Percentiles rank a stretch among this genome's conserved stretches.
These are phyloP conservation scores for Petaurus breviceps DNA, from an alignment of 2,113 vertebrate genomes.

Conservation along the genomic window DNA sequence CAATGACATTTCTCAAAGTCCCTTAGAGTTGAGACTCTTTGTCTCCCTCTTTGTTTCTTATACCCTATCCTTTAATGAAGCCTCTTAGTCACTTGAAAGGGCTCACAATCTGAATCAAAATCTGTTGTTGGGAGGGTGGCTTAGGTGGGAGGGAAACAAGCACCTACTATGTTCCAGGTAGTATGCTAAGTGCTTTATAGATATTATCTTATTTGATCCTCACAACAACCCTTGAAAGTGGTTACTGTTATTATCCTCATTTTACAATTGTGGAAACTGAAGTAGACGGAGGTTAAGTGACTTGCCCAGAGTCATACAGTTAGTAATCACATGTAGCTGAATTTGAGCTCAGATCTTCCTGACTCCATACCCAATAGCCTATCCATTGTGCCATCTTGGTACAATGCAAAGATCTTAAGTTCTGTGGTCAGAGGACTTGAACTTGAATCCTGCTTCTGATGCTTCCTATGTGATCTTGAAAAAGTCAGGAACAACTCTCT, in stretches of 20 bases:
- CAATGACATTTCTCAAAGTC: background rate
- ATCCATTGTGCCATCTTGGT: background rate
- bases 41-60: background rate
- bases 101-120: background rate
- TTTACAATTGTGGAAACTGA: background rate
- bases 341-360: background rate
- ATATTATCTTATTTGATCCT: background rate
- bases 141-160: background rate
- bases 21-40: conserved; percentile 1
- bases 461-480: background rate
- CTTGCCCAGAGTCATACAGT: background rate
- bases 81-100: background rate
- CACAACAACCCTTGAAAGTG: background rate
- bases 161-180: background rate
- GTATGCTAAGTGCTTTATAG: background rate
- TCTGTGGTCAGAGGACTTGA: background rate
- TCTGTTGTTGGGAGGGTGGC: background rate
- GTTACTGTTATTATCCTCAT: background rate
- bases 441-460: background rate
- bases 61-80: background rate
- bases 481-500: background rate
- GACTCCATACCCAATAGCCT: background rate
- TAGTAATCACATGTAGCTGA: no score
- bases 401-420: background rate
- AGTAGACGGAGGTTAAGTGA: background rate